A percentile compares a stretch with the other conserved stretches of the same genome.
Conservation (phyloP, 1,140 invertebrate genomes). For the Pseudomyrmex flavicornis region DNA sequence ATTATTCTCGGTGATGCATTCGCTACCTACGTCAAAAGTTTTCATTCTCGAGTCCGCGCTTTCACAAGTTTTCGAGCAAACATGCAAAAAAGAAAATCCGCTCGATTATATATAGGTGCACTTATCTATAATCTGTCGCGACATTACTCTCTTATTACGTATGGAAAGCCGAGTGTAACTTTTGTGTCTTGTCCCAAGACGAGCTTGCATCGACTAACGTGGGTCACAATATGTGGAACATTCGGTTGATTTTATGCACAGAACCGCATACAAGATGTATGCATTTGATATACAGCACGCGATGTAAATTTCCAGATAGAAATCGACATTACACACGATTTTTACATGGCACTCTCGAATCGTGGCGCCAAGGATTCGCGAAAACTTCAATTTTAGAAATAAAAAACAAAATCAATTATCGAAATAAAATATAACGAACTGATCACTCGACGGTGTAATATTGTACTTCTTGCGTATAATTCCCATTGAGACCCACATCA, state of each 20-base stretch:
- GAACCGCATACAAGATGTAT: slow-evolving; percentile 17
- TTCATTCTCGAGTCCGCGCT: not conserved
- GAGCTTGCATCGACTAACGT: no score
- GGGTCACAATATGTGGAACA: not conserved
- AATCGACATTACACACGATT: slow-evolving; percentile 32
- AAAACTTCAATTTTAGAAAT: slow-evolving; percentile 1
- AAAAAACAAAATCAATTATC: not conserved
- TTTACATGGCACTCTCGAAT: slow-evolving; percentile 3
- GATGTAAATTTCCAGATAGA: slow-evolving; percentile 41
- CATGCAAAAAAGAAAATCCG: not conserved
- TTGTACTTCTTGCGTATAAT: no score
- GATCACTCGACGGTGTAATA: no score
- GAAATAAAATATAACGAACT: not conserved
- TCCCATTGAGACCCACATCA: no score
- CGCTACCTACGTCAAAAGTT: not conserved
- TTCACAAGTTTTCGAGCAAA: not conserved
- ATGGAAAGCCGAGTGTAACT: not conserved
- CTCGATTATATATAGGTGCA: not conserved
- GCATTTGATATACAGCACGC: slow-evolving; percentile 24
- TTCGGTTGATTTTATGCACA: slow-evolving; percentile 21
- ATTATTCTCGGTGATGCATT: slow-evolving; percentile 9
- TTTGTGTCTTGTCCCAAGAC: not conserved
- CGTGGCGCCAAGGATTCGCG: not conserved
- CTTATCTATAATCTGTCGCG: slow-evolving; percentile 2
- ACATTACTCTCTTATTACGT: not conserved